Base-by-base conservation (phyloP, 2,888 invertebrate species). In the Saturnia japonica region DNA sequence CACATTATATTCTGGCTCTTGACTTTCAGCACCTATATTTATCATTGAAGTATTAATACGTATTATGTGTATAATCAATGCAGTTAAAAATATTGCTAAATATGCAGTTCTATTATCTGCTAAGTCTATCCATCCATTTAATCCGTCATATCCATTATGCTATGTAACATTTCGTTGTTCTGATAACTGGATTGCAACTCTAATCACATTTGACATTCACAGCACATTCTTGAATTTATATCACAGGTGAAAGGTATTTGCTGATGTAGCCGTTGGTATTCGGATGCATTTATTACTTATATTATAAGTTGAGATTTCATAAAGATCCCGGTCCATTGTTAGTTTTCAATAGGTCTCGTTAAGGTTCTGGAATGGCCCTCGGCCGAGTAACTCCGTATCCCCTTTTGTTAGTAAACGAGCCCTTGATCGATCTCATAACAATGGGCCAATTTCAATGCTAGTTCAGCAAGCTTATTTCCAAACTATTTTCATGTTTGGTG, bases 371-470 rank as follows among this genome's bases (percentile, higher is more conserved):
- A 91, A 90, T 86, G 88, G 88, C 86, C 85, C 81, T 84, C 84
- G 77, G 79, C 78, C 74, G 82, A 81, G 83, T 82, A 79, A 83
- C 84, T 83, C 82, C 82, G 80, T 84, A 86, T 84, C 83, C 85
- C 34, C 90, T 85, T 89, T 92, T 91, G 91, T 92, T 89, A 84
- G 85, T 80, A 87, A 89, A 89, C 89, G 89, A 89, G 85, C 85
- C 84, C 85, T 86, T 88, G 91, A 91, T 91, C 90, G 91, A 89
- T 88, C 81, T 83, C 76, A 83, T 82, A 85, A 91, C 91, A 91
- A 91, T 91, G 78, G 86, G 75, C 87, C 88, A 88, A 91, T 91
- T 90, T 88, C 88, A 88, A 89, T 89, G 85, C 85, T 83, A 85
- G 86, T 83, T 85, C 77, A 71, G 77, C 72, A 70, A 77, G 83